Conservation (phyloP, 37 sponge, comb jelly and placozoan genomes). For the Halisarca cf. caerulea region DNA sequence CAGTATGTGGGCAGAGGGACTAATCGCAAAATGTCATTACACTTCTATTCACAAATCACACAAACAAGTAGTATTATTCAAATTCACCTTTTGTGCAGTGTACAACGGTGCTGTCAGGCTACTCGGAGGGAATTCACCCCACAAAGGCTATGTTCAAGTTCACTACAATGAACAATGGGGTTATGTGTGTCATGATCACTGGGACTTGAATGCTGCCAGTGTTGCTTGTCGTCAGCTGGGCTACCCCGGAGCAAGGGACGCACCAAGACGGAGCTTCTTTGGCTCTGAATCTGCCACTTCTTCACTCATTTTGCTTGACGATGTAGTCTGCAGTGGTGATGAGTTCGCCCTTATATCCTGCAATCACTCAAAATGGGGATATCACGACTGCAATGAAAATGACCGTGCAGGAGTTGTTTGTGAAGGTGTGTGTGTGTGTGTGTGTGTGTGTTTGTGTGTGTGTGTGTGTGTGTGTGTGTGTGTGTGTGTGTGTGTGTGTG, state of each 20-base stretch:
- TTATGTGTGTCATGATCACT: neutral
- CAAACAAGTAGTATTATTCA: no score
- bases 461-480: no score
- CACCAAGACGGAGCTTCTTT: neutral
- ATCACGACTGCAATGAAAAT: neutral
- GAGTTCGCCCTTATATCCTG: neutral
- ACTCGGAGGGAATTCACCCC: neutral
- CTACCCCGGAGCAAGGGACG: neutral
- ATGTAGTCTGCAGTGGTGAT: neutral
- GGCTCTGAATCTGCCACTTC: neutral
- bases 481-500: no score
- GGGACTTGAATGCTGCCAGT: neutral
- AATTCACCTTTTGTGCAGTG: no score
- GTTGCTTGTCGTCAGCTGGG: neutral
- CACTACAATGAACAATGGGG: neutral
- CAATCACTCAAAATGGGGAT: neutral
- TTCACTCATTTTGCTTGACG: neutral
- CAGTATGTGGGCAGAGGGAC: no score
- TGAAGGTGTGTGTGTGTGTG: neutral
- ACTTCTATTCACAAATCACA: no score
- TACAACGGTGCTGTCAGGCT: neutral
- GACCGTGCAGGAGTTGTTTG: neutral
- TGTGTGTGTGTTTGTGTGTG: no score
- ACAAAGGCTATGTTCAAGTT: slow-evolving; percentile 1
- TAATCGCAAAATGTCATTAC: no score